These are phyloP conservation scores for Galerucella calmariensis DNA, from an alignment of 2,888 invertebrate genomes.

Conservation along the genomic window DNA sequence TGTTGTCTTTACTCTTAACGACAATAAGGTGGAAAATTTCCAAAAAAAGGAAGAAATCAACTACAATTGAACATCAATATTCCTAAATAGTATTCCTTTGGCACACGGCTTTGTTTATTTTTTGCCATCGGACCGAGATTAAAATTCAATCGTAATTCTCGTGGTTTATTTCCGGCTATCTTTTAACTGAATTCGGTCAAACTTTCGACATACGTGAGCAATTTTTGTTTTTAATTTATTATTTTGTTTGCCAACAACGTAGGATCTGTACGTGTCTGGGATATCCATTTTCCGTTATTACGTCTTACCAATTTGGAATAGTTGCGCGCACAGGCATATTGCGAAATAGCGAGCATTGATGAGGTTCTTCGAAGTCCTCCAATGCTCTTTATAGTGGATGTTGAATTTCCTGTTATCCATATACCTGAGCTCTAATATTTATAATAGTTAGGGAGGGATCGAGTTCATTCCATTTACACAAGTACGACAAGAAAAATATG, in stretches of 20 bases:
- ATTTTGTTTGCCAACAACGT: constrained; percentile 35
- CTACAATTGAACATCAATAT: background rate
- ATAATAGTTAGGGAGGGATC: background rate
- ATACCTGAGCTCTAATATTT: too few species aligned
- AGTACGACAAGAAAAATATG: too few species aligned
- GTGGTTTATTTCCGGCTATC: constrained; percentile 1
- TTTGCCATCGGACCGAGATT: background rate
- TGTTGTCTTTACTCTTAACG: background rate
- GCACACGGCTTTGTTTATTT: background rate
- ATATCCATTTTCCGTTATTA: constrained; percentile 40
- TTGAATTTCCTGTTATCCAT: background rate
- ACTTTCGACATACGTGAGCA: constrained; percentile 19
- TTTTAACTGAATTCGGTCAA: constrained; percentile 4
- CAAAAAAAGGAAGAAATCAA: too few species aligned
- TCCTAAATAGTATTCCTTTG: background rate
- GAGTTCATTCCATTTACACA: too few species aligned
- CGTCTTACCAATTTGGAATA: constrained; percentile 38
- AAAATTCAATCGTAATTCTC: constrained; percentile 2
- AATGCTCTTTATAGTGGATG: constrained; percentile 24
- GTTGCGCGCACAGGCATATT: constrained; percentile 40
- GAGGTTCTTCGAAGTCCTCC: constrained; percentile 34
- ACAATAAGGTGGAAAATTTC: too few species aligned
- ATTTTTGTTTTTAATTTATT: constrained; percentile 42
- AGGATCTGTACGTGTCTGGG: constrained; percentile 37
- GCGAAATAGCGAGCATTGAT: constrained; percentile 45